These are phyloP conservation scores for Eulacestoma nigropectus DNA, from an alignment of 2,113 vertebrate genomes.

Conservation along the genomic window DNA sequence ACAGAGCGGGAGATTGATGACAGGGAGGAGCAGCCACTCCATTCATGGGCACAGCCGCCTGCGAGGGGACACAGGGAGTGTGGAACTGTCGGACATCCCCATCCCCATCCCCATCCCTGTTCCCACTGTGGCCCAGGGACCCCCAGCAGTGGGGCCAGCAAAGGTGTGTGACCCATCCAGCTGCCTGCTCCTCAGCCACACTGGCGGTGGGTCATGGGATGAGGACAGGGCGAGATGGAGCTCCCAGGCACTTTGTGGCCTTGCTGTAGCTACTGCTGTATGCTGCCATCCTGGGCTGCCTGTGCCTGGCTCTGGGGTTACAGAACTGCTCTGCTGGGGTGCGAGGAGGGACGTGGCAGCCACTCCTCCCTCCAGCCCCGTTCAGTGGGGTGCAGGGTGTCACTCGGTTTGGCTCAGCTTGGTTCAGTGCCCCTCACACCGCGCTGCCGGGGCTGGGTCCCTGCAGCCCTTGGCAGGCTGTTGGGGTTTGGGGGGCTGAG, in stretches of 20 bases:
- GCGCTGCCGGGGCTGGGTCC: constrained; percentile 54
- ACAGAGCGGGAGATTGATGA: constrained; percentile 55
- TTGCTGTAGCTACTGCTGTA: fast-evolving
- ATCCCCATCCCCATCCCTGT: neutral
- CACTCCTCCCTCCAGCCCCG: fast-evolving
- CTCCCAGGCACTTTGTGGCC: neutral
- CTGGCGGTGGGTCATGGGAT: fast-evolving
- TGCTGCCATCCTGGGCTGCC: neutral
- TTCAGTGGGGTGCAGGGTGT: neutral
- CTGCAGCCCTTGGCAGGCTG: constrained; percentile 72
- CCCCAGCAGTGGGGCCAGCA: fast-evolving
- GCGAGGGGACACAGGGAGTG: neutral
- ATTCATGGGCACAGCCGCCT: neutral
- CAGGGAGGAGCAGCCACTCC: neutral
- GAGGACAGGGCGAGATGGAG: neutral
- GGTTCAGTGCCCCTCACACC: neutral
- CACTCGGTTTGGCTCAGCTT: fast-evolving
- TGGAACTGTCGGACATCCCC: neutral
- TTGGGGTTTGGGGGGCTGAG: constrained; percentile 67
- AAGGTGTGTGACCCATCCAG: neutral
- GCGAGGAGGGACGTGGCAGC: fast-evolving
- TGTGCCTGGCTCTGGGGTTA: neutral
- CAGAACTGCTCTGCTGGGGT: neutral
- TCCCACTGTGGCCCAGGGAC: neutral
- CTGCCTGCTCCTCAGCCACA: fast-evolving